Base-by-base conservation (phyloP, 1,140 invertebrate species). In the Drosophila nigrodunni region DNA sequence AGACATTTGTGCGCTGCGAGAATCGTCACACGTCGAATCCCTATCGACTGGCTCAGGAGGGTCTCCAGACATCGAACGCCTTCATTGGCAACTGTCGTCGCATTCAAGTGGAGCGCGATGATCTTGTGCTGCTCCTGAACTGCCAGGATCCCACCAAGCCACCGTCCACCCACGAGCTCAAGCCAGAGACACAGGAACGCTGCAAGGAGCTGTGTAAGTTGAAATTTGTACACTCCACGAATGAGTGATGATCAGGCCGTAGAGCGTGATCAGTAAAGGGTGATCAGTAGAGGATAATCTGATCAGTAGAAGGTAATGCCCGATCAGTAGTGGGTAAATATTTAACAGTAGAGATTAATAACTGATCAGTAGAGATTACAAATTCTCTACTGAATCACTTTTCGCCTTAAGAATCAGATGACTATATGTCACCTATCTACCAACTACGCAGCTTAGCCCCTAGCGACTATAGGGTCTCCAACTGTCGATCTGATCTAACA, bases 1-100 rank as follows among this genome's bases (percentile, higher is more conserved):
- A 98, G 92, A 95, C 97, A 0, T 97, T 99, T 92, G 97, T 96
- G 1, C 94, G 98, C 18, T 98, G 96, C 93, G 97, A 98, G 88
- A 98, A 98, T 91, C 97, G 97, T 87, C 95, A 97, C 71, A 96
- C 96, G 93, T 93, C 93, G 11, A 98, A 97, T 93, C 94, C 96
- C 21, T 98, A 97, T 90, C 96, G 95, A 78, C 93, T 96, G 82
- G 96, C 96, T 1, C 95, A 96, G 79, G 96, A 96, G 92, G 95
- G 96, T 34, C 92, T 97, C 52, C 94, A 94, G 58, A 96, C 95
- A 83, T 94, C 96, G 79, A 93, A 94, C 66, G 93, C 93, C 3
- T 96, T 94, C 70, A 94, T 97, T 54, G 95, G 95, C 7, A 76
- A 93, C 0, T 88, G 85, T 69, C 93, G 96, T 1, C 95, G 95